Conservation (phyloP, 2,113 vertebrate species). For the Rhinolophus sinicus region DNA sequence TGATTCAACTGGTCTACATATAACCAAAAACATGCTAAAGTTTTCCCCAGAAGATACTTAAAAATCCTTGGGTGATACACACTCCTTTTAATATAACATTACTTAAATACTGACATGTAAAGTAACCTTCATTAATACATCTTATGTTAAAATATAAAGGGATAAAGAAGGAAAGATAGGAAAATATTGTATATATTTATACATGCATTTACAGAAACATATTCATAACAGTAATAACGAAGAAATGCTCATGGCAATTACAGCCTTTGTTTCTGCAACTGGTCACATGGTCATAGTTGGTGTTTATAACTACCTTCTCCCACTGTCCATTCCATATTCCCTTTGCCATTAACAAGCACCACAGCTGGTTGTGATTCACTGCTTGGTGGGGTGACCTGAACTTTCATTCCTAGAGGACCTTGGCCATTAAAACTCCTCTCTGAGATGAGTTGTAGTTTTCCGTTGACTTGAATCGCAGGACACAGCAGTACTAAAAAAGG, state of each 20-base stretch:
- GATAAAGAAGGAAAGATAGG: background rate
- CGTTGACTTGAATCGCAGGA: background rate
- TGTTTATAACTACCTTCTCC: background rate
- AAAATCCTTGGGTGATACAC: background rate
- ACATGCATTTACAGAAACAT: background rate
- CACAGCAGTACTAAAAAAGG: background rate
- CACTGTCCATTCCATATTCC: background rate
- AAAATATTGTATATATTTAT: background rate
- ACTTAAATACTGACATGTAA: background rate
- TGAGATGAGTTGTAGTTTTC: background rate
- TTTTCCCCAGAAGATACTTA: background rate
- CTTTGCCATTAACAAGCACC: background rate
- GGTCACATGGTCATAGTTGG: background rate
- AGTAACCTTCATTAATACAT: background rate
- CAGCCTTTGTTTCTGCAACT: background rate
- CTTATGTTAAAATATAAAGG: background rate
- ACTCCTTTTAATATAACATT: background rate
- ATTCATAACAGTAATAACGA: background rate
- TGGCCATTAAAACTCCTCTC: background rate
- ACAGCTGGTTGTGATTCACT: background rate
- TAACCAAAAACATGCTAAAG: background rate
- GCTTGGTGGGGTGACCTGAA: background rate
- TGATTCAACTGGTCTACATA: background rate
- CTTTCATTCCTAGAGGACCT: background rate
- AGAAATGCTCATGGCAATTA: background rate